phyloP scores from a whole-genome alignment of 2,113 vertebrate species.

The Falco punctatus region DNA sequence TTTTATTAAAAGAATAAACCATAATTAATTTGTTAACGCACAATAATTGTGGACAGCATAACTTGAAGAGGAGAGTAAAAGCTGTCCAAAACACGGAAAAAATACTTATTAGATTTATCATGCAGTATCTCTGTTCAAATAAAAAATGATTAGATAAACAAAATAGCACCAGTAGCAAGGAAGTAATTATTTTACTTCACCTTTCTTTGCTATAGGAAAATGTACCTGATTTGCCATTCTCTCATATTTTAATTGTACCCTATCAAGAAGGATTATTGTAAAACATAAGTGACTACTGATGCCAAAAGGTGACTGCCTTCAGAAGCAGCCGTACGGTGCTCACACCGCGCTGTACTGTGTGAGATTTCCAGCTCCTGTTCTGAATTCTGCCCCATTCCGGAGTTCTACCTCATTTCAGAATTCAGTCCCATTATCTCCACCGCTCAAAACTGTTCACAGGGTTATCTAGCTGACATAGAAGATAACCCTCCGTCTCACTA shows the following conservation, averaged over 20 bases:
- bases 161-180: neutral
- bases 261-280: conserved; percentile 44
- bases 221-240: neutral
- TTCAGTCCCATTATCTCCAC: conserved; percentile 74
- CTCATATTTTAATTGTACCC: conserved; percentile 32
- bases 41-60: neutral
- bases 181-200: neutral
- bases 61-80: neutral
- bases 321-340: neutral
- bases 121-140: neutral
- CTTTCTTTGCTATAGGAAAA: neutral
- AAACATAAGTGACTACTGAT: conserved; percentile 28
- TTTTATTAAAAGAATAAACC: neutral
- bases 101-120: neutral
- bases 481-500: conserved; percentile 76
- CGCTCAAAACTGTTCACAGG: conserved; percentile 70
- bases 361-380: conserved; percentile 54
- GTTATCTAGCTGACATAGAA: conserved; percentile 75
- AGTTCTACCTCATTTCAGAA: conserved; percentile 73
- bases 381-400: conserved; percentile 68
- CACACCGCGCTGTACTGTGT: neutral
- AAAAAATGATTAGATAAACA: neutral
- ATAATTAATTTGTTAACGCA: neutral
- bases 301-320: conserved; percentile 53
- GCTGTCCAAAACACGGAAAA: neutral